Conservation (phyloP, 53 echinoderm and acorn worm genomes). For the Luidia sarsii region DNA sequence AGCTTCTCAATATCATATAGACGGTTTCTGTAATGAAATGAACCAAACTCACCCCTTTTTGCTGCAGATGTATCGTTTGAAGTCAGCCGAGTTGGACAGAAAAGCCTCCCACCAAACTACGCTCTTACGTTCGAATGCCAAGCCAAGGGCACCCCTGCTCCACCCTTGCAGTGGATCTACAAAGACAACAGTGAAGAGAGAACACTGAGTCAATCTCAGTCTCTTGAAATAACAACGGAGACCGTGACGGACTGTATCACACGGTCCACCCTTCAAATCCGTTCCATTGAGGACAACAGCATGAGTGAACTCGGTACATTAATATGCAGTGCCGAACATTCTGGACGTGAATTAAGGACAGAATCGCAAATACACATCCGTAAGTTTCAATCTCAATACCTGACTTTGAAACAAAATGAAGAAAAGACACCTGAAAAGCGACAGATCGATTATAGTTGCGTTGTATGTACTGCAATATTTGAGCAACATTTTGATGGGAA, state of each 20-base stretch:
- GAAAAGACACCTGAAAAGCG: too few species aligned
- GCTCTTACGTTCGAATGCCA: slow-evolving; percentile 20
- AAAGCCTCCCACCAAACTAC: background rate
- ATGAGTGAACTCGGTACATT: background rate
- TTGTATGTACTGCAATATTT: too few species aligned
- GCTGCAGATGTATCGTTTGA: slow-evolving; percentile 5
- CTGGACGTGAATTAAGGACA: slow-evolving; percentile 3
- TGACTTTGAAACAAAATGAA: too few species aligned
- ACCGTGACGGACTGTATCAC: background rate
- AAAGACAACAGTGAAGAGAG: background rate
- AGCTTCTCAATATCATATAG: too few species aligned
- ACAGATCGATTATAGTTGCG: too few species aligned
- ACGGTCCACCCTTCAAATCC: background rate
- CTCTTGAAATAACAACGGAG: background rate
- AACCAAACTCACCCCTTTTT: too few species aligned
- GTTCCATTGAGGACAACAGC: background rate
- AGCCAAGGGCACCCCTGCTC: slow-evolving; percentile 11
- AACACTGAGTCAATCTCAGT: background rate
- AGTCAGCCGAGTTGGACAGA: background rate
- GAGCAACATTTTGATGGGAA: too few species aligned
- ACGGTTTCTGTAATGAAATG: too few species aligned
- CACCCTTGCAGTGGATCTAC: slow-evolving; percentile 10
- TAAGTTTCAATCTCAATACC: too few species aligned
- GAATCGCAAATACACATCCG: background rate
- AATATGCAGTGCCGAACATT: background rate